phyloP scores from a whole-genome alignment of 1,140 invertebrate species.

The Calephelis nemesis region DNA sequence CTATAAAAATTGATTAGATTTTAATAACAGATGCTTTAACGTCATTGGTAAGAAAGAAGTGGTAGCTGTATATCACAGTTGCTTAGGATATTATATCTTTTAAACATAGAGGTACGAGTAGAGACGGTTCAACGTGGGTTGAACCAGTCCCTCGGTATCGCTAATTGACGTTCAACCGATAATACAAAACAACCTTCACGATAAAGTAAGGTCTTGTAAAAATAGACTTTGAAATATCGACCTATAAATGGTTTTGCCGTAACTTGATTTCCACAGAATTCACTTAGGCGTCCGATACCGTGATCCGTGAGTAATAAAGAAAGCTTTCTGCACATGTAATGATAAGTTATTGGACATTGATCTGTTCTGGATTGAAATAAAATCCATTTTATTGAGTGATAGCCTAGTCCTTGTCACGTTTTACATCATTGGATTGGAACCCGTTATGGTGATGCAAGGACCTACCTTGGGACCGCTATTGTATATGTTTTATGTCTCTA shows the following conservation, averaged over 20 bases:
- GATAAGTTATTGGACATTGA: slow-evolving; percentile 61
- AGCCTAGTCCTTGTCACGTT: slow-evolving; percentile 61
- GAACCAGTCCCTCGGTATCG: slow-evolving; percentile 54
- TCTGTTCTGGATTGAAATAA: slow-evolving; percentile 65
- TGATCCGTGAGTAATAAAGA: slow-evolving; percentile 43
- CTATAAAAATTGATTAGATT: slow-evolving; percentile 20
- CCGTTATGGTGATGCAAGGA: slow-evolving; percentile 59
- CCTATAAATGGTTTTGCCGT: slow-evolving; percentile 28
- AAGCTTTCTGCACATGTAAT: slow-evolving; percentile 49
- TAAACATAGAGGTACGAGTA: slow-evolving; percentile 47
- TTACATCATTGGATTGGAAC: slow-evolving; percentile 59
- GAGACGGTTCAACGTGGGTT: slow-evolving; percentile 42
- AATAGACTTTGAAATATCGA: slow-evolving; percentile 23
- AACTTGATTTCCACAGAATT: slow-evolving; percentile 47
- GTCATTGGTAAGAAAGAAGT: slow-evolving; percentile 29
- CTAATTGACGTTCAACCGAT: slow-evolving; percentile 68
- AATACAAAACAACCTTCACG: slow-evolving; percentile 28
- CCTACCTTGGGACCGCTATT: slow-evolving; percentile 37
- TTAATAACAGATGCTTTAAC: slow-evolving; percentile 25
- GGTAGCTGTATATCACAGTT: slow-evolving; percentile 17
- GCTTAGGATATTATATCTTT: slow-evolving; percentile 23
- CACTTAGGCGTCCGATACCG: slow-evolving; percentile 51
- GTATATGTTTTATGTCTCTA: slow-evolving; percentile 46
- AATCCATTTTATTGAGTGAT: slow-evolving; percentile 73
- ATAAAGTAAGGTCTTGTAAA: slow-evolving; percentile 19